Evolutionary conservation across 2,113 vertebrate genomes (phyloP), one percentile per base, ranked within the genome.

Genomic region (Grus americana): DNA sequence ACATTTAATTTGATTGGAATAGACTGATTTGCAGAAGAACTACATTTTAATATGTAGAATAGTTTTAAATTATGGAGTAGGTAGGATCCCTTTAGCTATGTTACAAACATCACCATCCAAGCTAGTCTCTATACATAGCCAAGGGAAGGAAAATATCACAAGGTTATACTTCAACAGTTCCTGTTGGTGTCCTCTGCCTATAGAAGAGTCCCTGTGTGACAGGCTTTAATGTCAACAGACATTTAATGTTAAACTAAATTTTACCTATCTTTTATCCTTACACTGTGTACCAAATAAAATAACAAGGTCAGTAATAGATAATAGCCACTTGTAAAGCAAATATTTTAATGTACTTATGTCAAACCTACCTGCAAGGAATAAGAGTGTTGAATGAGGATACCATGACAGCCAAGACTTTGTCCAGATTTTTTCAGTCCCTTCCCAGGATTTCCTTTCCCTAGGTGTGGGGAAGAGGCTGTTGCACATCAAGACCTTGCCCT

Each of bases 141-240:
- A 81, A 70, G 8, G 10, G 42, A 84, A 9, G 8, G 23, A 79
- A 86, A 71, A 59, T 0, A 0, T 66, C 10, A 59, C 2, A 1
- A 9, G 1, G 3, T 66, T 68, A 15, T 30, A 65, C 4, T 21
- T 17, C 50, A n/a, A 59, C 58, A 46, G 10, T 57, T 63, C 12
- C 15, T 67, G 1, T 50, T 70, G 11, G 17, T 63, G 32, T 63
- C 2, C 27, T 9, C 30, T 65, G 47, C 11, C 18, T 30, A 19
- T 26, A 30, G 44, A 62, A 44, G 8, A 58, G 16, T n/a, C 12
- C 8, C 15, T 10, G 2, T 26, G 18, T 80, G 19, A 78, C 5
- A 62, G 55, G 5, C 3, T 78, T 78, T 62, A 42, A 55, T 67
- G 23, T 74, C 29, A 66, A 68, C 6, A 67, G n/a, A 24, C 4